These are phyloP conservation scores for Dolichallabes microphthalmus DNA, from an alignment of 2,113 vertebrate species.

Conservation along the genomic window DNA sequence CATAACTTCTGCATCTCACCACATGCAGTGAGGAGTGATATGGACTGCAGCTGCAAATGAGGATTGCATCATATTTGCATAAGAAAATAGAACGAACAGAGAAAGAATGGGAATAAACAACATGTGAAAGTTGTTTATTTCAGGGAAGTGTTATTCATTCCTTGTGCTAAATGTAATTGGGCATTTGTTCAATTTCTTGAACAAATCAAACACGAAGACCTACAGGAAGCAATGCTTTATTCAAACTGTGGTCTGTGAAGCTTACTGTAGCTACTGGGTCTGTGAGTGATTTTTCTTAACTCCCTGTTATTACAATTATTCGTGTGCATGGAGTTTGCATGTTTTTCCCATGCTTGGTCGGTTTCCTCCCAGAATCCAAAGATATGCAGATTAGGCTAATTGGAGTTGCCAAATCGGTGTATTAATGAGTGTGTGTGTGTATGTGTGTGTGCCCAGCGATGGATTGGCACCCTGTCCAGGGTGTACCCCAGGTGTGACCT, in stretches of 20 bases:
- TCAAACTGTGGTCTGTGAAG: background rate
- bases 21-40: constrained; percentile 2
- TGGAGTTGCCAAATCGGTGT: too few relatives aligned
- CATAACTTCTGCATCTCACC: background rate
- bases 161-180: background rate
- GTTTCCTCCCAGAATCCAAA: too few relatives aligned
- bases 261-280: background rate
- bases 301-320: background rate
- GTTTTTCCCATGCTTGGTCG: too few relatives aligned
- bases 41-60: background rate
- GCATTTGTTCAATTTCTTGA: background rate
- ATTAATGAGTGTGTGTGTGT: too few relatives aligned
- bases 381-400: too few relatives aligned
- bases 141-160: background rate
- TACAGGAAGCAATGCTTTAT: background rate
- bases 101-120: constrained; percentile 1
- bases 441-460: too few relatives aligned
- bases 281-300: background rate
- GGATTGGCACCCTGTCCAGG: too few relatives aligned
- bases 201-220: background rate
- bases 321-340: too few relatives aligned
- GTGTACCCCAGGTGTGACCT: too few relatives aligned
- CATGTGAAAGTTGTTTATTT: constrained; percentile 4
- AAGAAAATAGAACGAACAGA: background rate
- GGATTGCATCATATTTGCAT: constrained; percentile 20